Evolutionary conservation across 1,140 invertebrate species (phyloP).

Genomic region (Pentalonia nigronervosa): DNA sequence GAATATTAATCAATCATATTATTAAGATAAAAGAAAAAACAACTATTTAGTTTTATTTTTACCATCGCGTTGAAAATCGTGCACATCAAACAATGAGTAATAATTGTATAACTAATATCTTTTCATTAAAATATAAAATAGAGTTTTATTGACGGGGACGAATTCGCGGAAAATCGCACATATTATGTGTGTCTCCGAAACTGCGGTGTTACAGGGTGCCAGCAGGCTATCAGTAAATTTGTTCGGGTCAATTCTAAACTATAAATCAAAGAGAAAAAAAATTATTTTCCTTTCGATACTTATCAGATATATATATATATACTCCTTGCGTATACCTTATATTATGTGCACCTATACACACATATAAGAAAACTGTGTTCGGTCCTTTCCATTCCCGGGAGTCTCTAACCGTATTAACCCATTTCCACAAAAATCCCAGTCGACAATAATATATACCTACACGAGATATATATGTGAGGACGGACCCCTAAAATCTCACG

Average conservation of each 20-base stretch:
- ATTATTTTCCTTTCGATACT: conserved; percentile 29
- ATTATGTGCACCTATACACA: background rate
- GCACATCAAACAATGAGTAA: no score
- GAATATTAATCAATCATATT: no score
- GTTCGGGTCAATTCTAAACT: background rate
- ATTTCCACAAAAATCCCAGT: conserved; percentile 29
- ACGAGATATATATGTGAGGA: background rate
- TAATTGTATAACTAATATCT: no score
- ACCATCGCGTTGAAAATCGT: no score
- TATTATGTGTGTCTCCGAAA: background rate
- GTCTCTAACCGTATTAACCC: conserved; percentile 43
- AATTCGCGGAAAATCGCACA: background rate
- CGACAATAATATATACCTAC: background rate
- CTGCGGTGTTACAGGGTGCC: no score
- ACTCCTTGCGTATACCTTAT: background rate
- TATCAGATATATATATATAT: background rate
- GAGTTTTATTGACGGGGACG: background rate
- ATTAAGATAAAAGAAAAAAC: no score
- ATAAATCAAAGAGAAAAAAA: conserved; percentile 42
- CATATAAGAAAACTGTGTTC: conserved; percentile 27
- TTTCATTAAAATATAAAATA: background rate
- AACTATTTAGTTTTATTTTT: no score
- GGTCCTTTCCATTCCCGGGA: background rate
- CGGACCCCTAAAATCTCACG: background rate
- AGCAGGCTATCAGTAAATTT: background rate